These are phyloP conservation scores for Scaptomyza parva DNA, from an alignment of 2,888 invertebrate genomes.

Conservation along the genomic window DNA sequence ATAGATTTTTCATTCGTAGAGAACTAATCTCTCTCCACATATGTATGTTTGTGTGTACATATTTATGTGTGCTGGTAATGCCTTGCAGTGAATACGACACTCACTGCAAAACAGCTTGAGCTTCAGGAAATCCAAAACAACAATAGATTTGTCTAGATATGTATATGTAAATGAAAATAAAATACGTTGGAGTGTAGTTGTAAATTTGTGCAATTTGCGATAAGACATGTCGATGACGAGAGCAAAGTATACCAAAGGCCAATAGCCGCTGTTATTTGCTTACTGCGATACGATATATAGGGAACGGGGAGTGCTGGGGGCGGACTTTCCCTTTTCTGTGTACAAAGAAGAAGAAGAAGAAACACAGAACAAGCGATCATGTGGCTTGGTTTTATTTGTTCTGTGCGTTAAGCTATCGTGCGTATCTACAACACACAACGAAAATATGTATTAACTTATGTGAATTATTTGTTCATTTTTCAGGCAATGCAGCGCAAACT, in stretches of 20 bases:
- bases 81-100: constrained; percentile 25
- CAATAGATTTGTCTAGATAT: constrained; percentile 2
- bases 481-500: constrained; percentile 72
- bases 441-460: constrained; percentile 58
- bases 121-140: constrained; percentile 28
- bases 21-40: constrained; percentile 12
- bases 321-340: constrained; percentile 65
- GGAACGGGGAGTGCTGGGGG: neutral
- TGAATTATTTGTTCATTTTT: constrained; percentile 34
- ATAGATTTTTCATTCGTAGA: constrained; percentile 48
- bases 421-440: constrained; percentile 41
- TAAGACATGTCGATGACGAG: constrained; percentile 67
- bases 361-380: constrained; percentile 44
- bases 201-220: constrained; percentile 50
- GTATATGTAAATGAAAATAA: neutral
- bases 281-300: neutral
- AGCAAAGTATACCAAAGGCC: constrained; percentile 59
- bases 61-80: constrained; percentile 2
- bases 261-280: constrained; percentile 65
- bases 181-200: constrained; percentile 6
- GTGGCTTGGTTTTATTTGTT: constrained; percentile 41
- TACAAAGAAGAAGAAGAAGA: constrained; percentile 12
- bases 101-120: constrained; percentile 24
- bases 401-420: constrained; percentile 12
- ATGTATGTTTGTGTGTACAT: neutral